Evolutionary conservation across 35 echinoderm and acorn worm genomes (phyloP), one percentile per base, ranked within the genome.

Genomic region (Patiria miniata): DNA sequence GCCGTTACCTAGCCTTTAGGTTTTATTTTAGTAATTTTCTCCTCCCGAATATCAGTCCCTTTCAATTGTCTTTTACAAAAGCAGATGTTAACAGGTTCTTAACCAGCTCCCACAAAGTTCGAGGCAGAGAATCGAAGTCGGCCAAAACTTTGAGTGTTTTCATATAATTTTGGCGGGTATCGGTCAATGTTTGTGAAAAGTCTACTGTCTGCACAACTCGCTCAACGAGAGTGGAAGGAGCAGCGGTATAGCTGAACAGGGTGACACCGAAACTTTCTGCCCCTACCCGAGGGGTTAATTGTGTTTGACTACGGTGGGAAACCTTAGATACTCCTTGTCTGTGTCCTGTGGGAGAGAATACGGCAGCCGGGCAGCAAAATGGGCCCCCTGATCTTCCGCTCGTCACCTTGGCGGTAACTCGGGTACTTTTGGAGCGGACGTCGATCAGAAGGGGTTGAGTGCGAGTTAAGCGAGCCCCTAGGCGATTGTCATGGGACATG

Each of bases 221-320:
- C 65, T 36, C 65, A 73, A 34, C 65, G 65, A 73, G 65, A 73
- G 65, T 73, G 65, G 65, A 36, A 68, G 29, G 15, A 61, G 28
- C 18, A 61, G 65, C 65, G 23, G 65, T 73, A n/a, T n/a, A 73
- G 23, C 65, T 23, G 65, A 23, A 73, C 65, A 34, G 65, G 65
- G 23, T 26, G 30, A 73, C 65, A 73, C 29, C 65, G 65, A 73
- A 73, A 73, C 65, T 73, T 34, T 34, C 26, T 7, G 19, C 65
- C 65, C 65, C 65, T 73, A 26, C 34, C 65, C 65, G 26, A 10
- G 65, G 65, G 65, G 65, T 73, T 73, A 36, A 73, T 73, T 73
- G 65, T 73, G 26, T 73, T 73, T 73, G 65, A 73, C 65, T 73
- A 73, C 65, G 65, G 42, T 73, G 65, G 65, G 65, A 73, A 73